Conservation (phyloP, 2,888 invertebrate genomes). For the Serripes groenlandicus region DNA sequence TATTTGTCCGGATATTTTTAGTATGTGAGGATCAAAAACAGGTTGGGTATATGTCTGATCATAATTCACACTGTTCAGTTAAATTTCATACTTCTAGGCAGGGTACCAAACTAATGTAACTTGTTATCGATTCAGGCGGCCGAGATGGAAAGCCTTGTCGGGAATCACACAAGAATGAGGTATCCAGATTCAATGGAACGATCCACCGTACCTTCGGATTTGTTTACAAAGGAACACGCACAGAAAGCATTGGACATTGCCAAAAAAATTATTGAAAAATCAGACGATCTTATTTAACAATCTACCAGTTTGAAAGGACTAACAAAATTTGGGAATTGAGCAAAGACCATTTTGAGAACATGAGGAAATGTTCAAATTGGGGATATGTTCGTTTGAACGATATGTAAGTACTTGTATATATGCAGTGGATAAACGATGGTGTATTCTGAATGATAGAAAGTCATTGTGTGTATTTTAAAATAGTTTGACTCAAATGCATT, state of each 20-base stretch:
- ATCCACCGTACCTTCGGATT: conserved; percentile 37
- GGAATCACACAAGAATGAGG: conserved; percentile 36
- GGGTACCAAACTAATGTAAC: not conserved
- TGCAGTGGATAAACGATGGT: too few species aligned
- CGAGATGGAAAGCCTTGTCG: conserved; percentile 17
- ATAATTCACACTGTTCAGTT: not conserved
- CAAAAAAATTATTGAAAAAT: conserved; percentile 27
- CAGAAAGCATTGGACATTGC: conserved; percentile 24
- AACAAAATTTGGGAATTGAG: too few species aligned
- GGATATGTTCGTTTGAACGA: not conserved
- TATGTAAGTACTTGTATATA: not conserved
- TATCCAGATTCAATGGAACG: conserved; percentile 38
- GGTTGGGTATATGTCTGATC: not conserved
- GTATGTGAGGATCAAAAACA: not conserved
- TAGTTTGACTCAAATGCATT: too few species aligned
- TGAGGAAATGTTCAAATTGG: not conserved
- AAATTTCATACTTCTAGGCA: not conserved
- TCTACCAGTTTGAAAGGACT: too few species aligned
- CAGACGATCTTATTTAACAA: conserved; percentile 39
- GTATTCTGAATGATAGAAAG: too few species aligned
- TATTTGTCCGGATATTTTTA: not conserved
- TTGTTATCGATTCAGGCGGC: conserved; percentile 23
- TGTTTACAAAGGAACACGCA: conserved; percentile 42
- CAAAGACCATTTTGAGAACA: too few species aligned
- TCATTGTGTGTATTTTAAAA: too few species aligned